A percentile compares a stretch with the other conserved stretches of the same genome.
phyloP scores from a whole-genome alignment of 2,113 vertebrate species.

The Echinops telfairi region DNA sequence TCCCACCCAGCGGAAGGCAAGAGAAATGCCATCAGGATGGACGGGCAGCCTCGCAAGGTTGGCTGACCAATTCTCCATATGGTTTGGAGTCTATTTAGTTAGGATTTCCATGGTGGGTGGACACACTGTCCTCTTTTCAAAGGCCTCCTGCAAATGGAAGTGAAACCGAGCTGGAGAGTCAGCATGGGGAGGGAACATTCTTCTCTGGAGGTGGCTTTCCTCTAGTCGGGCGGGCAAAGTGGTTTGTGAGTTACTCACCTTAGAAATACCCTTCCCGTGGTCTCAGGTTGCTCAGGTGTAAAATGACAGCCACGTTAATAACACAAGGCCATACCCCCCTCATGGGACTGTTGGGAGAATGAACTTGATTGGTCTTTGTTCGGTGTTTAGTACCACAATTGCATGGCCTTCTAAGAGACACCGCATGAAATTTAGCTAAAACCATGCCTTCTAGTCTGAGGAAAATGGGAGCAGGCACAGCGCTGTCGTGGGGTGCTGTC shows the following conservation, averaged over 20 bases:
- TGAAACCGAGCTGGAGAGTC: neutral
- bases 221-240: neutral
- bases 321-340: neutral
- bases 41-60: neutral
- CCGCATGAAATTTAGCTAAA: neutral
- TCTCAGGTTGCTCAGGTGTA: neutral
- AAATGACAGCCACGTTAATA: neutral
- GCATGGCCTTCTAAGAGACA: neutral
- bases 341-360: neutral
- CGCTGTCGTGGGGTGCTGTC: neutral
- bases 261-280: neutral
- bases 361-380: slow-evolving; percentile 2
- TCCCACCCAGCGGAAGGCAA: neutral
- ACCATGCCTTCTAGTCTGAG: neutral
- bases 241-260: neutral
- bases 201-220: slow-evolving; percentile 6
- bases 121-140: neutral
- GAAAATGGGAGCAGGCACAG: neutral
- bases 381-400: neutral
- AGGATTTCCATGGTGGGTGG: slow-evolving; percentile 29
- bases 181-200: neutral
- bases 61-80: neutral
- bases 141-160: slow-evolving; percentile 47
- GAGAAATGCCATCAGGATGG: neutral
- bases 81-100: slow-evolving; percentile 6